Evolutionary conservation across 2,797 vertebrate species (phyloP).

Genomic region (Anomalospiza imberbis): DNA sequence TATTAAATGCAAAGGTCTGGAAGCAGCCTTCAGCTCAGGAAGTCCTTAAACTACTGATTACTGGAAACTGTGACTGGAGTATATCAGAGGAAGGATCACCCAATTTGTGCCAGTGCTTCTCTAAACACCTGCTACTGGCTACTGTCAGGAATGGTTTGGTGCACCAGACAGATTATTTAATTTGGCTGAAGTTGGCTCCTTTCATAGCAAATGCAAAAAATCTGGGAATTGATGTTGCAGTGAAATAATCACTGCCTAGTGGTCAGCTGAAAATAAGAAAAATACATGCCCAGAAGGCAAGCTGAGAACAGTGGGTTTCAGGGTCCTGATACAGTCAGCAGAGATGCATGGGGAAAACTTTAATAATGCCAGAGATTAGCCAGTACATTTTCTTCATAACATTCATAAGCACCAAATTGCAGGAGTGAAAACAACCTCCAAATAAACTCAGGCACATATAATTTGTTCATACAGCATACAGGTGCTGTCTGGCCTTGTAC

Average conservation of each 20-base stretch:
- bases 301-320: background rate
- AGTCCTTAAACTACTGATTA: conserved; percentile 40
- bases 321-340: background rate
- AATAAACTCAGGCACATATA: background rate
- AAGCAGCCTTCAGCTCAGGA: conserved; percentile 30
- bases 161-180: background rate
- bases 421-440: background rate
- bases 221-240: background rate
- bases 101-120: background rate
- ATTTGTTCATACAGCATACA: background rate
- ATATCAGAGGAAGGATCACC: background rate
- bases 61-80: conserved; percentile 32
- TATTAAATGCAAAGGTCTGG: conserved; percentile 42
- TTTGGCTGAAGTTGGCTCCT: background rate
- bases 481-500: background rate
- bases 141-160: background rate
- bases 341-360: background rate
- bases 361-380: background rate
- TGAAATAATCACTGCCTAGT: background rate
- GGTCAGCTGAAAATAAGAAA: background rate
- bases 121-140: background rate
- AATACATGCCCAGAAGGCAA: background rate
- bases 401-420: background rate
- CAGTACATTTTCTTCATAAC: background rate
- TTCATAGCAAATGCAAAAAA: background rate